Evolutionary conservation across 2,797 vertebrate genomes (phyloP).

Genomic region (Tamandua tetradactyla): DNA sequence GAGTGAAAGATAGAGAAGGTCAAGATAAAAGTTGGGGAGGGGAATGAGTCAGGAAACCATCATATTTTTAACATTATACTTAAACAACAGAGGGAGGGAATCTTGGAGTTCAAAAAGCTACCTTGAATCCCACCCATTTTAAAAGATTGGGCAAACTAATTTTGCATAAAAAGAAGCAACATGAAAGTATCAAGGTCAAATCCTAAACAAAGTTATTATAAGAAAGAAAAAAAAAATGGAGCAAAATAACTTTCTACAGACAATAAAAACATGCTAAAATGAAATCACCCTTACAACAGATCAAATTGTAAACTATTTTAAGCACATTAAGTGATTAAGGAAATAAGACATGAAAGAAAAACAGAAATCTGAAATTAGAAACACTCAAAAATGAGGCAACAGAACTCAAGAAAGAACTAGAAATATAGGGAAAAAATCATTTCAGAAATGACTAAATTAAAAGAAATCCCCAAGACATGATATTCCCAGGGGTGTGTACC

Average conservation of each 20-base stretch:
- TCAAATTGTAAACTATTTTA: conserved; percentile 16
- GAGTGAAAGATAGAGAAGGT: not conserved
- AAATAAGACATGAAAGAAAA: conserved; percentile 3
- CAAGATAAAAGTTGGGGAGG: not conserved
- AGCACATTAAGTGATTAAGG: not conserved
- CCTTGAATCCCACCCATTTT: not conserved
- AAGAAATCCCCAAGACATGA: conserved; percentile 1
- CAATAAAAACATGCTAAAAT: not conserved
- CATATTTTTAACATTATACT: not conserved
- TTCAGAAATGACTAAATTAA: conserved; percentile 26
- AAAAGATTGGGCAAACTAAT: conserved; percentile 39
- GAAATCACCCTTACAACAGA: not conserved
- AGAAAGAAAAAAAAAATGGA: not conserved
- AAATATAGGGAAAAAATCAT: not conserved
- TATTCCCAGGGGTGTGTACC: too few relatives aligned
- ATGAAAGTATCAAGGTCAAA: not conserved
- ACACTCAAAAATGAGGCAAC: not conserved
- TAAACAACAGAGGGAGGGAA: not conserved
- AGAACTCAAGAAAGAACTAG: not conserved
- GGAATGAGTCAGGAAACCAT: not conserved
- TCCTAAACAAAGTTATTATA: not conserved
- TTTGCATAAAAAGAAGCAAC: conserved; percentile 8
- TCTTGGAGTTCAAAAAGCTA: not conserved
- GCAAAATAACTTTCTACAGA: not conserved
- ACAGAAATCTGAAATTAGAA: conserved; percentile 36